phyloP scores from a whole-genome alignment of 1,140 invertebrate species.

The Drosophila setifemur region DNA sequence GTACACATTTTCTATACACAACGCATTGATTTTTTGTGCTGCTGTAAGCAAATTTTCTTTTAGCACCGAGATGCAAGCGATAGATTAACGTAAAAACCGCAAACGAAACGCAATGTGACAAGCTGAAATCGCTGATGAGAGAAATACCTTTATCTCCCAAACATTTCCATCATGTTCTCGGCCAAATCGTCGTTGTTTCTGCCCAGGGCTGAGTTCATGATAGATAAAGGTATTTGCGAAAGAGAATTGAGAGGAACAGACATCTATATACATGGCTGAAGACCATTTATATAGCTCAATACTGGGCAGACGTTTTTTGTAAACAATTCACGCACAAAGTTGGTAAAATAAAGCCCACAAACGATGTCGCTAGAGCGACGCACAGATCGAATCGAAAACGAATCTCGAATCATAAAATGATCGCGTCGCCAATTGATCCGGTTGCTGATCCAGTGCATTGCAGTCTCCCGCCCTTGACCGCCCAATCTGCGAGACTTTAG shows the following conservation, averaged over 20 bases:
- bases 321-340: conserved; percentile 83
- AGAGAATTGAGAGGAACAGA: conserved; percentile 3
- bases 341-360: conserved; percentile 80
- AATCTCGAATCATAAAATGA: conserved; percentile 59
- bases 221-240: conserved; percentile 66
- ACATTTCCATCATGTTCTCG: conserved; percentile 71
- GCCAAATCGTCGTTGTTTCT: conserved; percentile 82
- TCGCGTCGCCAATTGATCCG: conserved; percentile 50
- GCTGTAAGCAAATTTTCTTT: conserved; percentile 4
- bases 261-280: conserved; percentile 44
- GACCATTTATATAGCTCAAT: conserved; percentile 66
- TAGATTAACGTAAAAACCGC: conserved; percentile 14
- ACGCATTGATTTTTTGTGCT: conserved; percentile 19
- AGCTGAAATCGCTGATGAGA: conserved; percentile 3
- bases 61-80: too few species aligned
- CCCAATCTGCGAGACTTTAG: conserved; percentile 24
- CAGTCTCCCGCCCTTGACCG: conserved; percentile 27
- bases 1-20: conserved; percentile 13
- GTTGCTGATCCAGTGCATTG: conserved; percentile 15
- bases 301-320: conserved; percentile 83
- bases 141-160: conserved; percentile 67
- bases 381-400: conserved; percentile 1
- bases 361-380: conserved; percentile 47
- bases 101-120: conserved; percentile 19
- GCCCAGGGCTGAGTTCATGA: conserved; percentile 82